Percentiles rank a stretch among this genome's conserved stretches.
These are phyloP conservation scores for Hypomecis punctinalis DNA, from an alignment of 2,888 invertebrate species.

Conservation along the genomic window DNA sequence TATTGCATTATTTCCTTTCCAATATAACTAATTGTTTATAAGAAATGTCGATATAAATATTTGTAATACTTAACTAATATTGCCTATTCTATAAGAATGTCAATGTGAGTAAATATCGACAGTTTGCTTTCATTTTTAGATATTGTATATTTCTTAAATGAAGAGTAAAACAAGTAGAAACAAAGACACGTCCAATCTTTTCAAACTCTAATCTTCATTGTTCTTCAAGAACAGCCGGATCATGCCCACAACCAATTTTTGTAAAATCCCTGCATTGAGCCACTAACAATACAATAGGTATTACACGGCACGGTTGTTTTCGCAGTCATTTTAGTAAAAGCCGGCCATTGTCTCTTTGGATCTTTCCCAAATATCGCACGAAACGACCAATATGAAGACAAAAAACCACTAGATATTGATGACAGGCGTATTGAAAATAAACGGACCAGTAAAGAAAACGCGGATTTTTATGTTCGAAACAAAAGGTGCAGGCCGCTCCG, in stretches of 20 bases:
- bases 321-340: conserved; percentile 71
- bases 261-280: conserved; percentile 34
- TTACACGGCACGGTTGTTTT: conserved; percentile 47
- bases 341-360: conserved; percentile 70
- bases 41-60: too few species aligned
- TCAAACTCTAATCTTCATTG: conserved; percentile 24
- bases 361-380: conserved; percentile 63
- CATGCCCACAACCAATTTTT: conserved; percentile 32
- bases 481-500: conserved; percentile 31
- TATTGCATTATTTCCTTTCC: too few species aligned
- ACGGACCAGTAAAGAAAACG: conserved; percentile 48
- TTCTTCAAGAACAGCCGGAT: conserved; percentile 7
- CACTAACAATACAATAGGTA: conserved; percentile 40
- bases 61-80: too few species aligned
- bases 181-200: conserved; percentile 17
- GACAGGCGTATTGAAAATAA: conserved; percentile 56
- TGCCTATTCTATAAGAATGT: too few species aligned
- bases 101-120: too few species aligned
- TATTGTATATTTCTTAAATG: neutral
- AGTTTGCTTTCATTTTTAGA: too few species aligned
- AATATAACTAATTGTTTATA: too few species aligned
- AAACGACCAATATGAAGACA: conserved; percentile 60
- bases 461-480: conserved; percentile 41
- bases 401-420: conserved; percentile 65
- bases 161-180: conserved; percentile 8